Percentiles rank a stretch among this genome's conserved stretches.
phyloP scores from a whole-genome alignment of 2,113 vertebrate genomes.

The Scophthalmus maximus region DNA sequence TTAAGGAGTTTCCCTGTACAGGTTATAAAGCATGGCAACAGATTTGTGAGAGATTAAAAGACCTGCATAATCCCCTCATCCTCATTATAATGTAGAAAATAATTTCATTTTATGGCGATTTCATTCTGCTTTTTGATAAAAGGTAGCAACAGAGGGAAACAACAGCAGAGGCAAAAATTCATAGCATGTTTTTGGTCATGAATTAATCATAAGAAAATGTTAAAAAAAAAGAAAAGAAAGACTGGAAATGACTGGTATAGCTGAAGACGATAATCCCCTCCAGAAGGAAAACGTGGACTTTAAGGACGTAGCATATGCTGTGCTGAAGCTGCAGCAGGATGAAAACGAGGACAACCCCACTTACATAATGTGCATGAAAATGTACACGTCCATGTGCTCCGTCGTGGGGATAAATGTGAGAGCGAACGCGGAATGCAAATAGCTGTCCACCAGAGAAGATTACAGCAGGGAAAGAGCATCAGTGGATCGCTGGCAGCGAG shows the following conservation, averaged over 20 bases:
- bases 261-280: conserved; percentile 16
- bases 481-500: conserved; percentile 43
- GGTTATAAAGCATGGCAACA: background rate
- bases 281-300: conserved; percentile 13
- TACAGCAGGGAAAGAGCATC: conserved; percentile 50
- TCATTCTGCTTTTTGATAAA: background rate
- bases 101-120: too few relatives aligned
- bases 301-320: conserved; percentile 21
- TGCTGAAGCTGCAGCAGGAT: conserved; percentile 15
- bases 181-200: too few relatives aligned
- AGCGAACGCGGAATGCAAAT: conserved; percentile 52
- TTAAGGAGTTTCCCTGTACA: conserved; percentile 9
- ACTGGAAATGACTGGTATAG: too few relatives aligned
- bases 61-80: background rate
- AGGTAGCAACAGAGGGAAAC: background rate
- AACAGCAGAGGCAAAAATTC: too few relatives aligned
- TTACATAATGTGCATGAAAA: conserved; percentile 63
- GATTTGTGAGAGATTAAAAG: conserved; percentile 23
- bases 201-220: background rate
- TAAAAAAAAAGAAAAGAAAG: background rate
- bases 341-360: conserved; percentile 48
- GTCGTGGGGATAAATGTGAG: conserved; percentile 57
- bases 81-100: background rate
- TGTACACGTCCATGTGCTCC: conserved; percentile 36
- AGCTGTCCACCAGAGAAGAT: conserved; percentile 64